Evolutionary conservation across 2,797 vertebrate species (phyloP).

Genomic region (Cossypha niveicapilla): DNA sequence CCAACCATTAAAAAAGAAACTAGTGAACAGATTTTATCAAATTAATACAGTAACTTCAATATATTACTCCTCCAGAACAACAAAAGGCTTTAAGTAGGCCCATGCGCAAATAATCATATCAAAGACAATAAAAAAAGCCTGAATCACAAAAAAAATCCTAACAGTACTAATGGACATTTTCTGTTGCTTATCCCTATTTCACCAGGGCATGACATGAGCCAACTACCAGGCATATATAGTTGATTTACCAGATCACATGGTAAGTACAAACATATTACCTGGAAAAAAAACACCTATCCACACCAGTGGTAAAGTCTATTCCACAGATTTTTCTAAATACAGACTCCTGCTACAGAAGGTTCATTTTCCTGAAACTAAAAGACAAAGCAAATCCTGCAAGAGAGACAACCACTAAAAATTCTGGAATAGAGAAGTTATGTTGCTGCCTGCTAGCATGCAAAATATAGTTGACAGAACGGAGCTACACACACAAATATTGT

Average conservation of each 20-base stretch:
- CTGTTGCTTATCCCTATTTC: not conserved
- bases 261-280: not conserved
- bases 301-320: not conserved
- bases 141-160: not conserved
- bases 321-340: not conserved
- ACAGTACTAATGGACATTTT: not conserved
- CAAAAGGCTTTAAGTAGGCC: not conserved
- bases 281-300: not conserved
- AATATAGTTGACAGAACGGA: not conserved
- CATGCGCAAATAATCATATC: not conserved
- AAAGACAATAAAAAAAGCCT: not conserved
- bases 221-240: not conserved
- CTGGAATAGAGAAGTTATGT: fast-evolving
- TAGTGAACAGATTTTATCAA: not conserved
- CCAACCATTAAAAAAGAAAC: not conserved
- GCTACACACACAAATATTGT: not conserved
- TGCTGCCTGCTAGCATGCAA: not conserved
- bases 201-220: not conserved
- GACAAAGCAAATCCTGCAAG: not conserved
- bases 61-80: not conserved
- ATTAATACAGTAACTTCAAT: not conserved
- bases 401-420: not conserved
- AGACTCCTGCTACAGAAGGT: not conserved
- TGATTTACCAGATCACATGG: not conserved
- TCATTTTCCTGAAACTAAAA: not conserved